phyloP scores from a whole-genome alignment of 2,888 invertebrate species.

The Eumerus sabulonum region DNA sequence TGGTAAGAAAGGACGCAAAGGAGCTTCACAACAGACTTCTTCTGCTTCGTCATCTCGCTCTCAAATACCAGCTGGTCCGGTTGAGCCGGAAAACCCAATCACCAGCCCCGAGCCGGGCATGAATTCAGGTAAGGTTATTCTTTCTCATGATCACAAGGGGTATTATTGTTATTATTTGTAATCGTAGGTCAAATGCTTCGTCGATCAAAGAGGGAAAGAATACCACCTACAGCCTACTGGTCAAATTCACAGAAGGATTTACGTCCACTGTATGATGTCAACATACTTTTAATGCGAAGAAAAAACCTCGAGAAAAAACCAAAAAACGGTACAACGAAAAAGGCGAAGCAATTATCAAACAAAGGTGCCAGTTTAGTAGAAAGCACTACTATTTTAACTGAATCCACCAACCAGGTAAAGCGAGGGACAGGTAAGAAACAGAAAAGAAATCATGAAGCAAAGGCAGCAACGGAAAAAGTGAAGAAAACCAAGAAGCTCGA shows the following conservation, averaged over 20 bases:
- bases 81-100: conserved; percentile 28
- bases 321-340: too few species aligned
- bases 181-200: conserved; percentile 20
- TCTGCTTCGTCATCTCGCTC: background rate
- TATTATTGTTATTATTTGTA: too few species aligned
- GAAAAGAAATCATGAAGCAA: background rate
- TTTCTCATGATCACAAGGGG: too few species aligned
- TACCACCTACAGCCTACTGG: conserved; percentile 41
- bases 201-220: conserved; percentile 39
- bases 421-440: background rate
- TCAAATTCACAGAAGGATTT: conserved; percentile 26
- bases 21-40: too few species aligned
- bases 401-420: conserved; percentile 31
- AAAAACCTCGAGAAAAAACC: background rate
- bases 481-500: too few species aligned
- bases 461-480: background rate
- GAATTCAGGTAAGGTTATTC: conserved; percentile 4
- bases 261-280: conserved; percentile 9
- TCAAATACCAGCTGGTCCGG: conserved; percentile 4
- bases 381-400: conserved; percentile 39
- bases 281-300: background rate
- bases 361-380: conserved; percentile 49
- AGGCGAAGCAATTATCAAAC: conserved; percentile 16
- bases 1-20: too few species aligned
- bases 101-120: background rate